These are phyloP conservation scores for Sphyrna mokarran DNA, from an alignment of 2,113 vertebrate species.

Conservation along the genomic window DNA sequence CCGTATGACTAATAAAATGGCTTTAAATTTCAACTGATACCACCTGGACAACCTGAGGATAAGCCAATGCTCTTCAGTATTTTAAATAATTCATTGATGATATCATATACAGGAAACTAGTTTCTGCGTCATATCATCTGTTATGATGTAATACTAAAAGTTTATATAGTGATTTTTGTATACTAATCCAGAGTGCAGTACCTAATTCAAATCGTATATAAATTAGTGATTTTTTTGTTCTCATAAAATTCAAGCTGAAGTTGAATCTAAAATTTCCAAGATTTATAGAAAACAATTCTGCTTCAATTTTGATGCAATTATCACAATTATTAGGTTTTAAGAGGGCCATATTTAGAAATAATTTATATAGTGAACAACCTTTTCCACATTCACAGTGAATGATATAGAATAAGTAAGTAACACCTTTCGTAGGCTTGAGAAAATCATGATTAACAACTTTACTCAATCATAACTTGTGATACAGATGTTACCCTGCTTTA, in stretches of 20 bases:
- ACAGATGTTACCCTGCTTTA: background rate
- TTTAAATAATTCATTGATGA: background rate
- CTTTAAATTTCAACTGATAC: constrained; percentile 23
- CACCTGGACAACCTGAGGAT: background rate
- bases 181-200: background rate
- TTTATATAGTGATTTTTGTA: background rate
- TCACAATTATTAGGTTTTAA: background rate
- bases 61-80: background rate
- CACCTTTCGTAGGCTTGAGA: background rate
- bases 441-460: background rate
- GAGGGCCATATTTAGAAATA: background rate
- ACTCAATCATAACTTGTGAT: background rate
- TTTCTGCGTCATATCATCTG: background rate
- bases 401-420: background rate
- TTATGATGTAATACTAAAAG: background rate
- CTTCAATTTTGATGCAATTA: background rate
- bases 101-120: background rate
- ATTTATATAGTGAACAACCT: background rate
- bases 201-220: background rate
- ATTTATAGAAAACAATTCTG: background rate
- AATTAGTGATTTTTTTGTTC: background rate
- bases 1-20: background rate
- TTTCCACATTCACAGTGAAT: background rate
- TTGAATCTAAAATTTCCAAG: background rate
- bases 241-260: background rate